These are phyloP conservation scores for Laupala kohalensis DNA, from an alignment of 1,140 invertebrate genomes.

Conservation along the genomic window DNA sequence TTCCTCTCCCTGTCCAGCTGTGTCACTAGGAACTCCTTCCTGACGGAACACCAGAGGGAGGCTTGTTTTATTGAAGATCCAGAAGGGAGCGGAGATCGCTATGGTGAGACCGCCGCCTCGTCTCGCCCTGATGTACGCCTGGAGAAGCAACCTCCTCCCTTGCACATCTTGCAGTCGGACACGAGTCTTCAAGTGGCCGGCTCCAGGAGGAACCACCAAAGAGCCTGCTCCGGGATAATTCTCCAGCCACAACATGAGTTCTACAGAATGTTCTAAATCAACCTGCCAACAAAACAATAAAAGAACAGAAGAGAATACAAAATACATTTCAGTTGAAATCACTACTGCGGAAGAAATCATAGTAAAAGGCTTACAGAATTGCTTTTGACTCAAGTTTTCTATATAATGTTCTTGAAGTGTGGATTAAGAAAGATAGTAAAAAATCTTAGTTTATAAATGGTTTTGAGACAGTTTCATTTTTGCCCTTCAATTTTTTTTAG, in stretches of 20 bases:
- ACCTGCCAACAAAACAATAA: conserved; percentile 32
- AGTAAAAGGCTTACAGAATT: not conserved
- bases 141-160: conserved; percentile 58
- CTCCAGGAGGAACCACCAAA: conserved; percentile 34
- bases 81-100: conserved; percentile 69
- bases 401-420: too few relatives aligned
- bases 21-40: conserved; percentile 63
- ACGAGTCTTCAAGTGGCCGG: conserved; percentile 30
- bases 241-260: conserved; percentile 63
- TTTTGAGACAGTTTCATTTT: too few relatives aligned
- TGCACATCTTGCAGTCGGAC: conserved; percentile 55
- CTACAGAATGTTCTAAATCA: conserved; percentile 52
- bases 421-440: too few relatives aligned
- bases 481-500: too few relatives aligned
- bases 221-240: conserved; percentile 61
- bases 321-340: not conserved
- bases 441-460: too few relatives aligned
- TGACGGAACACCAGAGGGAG: conserved; percentile 88
- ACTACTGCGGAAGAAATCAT: not conserved
- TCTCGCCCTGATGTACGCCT: conserved; percentile 39
- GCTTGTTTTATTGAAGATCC: conserved; percentile 92
- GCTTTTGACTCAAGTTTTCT: not conserved
- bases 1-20: conserved; percentile 88
- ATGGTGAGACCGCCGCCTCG: conserved; percentile 43
- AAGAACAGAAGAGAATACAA: too few relatives aligned